These are phyloP conservation scores for Psilopsiagon aymara DNA, from an alignment of 2,113 vertebrate species.

Conservation along the genomic window DNA sequence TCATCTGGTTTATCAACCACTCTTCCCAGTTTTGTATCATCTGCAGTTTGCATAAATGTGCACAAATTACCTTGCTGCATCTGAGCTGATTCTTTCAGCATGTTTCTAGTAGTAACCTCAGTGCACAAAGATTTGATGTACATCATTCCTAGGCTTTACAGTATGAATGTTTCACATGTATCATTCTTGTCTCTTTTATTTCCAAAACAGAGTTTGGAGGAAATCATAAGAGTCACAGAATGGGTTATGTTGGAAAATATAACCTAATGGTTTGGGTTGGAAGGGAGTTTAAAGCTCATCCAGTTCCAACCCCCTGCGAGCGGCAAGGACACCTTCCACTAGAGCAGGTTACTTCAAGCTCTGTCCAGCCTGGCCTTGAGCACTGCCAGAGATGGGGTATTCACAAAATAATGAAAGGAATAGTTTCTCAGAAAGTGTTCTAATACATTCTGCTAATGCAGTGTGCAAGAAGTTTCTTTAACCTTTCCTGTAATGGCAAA, in stretches of 20 bases:
- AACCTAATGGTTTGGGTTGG: neutral
- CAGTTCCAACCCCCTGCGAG: neutral
- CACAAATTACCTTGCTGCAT: neutral
- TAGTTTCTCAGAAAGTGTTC: neutral
- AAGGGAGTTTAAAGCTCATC: neutral
- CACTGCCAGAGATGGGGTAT: neutral
- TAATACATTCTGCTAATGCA: neutral
- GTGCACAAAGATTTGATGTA: neutral
- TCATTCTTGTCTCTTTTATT: neutral
- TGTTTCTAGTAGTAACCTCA: neutral
- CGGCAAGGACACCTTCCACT: neutral
- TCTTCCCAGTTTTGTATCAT: neutral
- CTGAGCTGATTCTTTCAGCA: neutral
- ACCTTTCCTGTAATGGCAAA: neutral
- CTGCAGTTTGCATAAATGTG: slow-evolving; percentile 13
- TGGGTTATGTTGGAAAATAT: neutral
- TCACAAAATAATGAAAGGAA: neutral
- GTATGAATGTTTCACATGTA: neutral
- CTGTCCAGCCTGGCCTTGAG: neutral
- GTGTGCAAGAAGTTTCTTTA: neutral
- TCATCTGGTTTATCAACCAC: neutral
- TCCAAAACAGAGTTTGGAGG: neutral
- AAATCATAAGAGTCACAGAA: neutral
- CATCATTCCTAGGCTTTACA: neutral
- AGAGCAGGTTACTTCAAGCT: neutral